A percentile compares a stretch with the other conserved stretches of the same genome.
Evolutionary conservation across 2,113 vertebrate genomes (phyloP).

Genomic region (Oreochromis niloticus): DNA sequence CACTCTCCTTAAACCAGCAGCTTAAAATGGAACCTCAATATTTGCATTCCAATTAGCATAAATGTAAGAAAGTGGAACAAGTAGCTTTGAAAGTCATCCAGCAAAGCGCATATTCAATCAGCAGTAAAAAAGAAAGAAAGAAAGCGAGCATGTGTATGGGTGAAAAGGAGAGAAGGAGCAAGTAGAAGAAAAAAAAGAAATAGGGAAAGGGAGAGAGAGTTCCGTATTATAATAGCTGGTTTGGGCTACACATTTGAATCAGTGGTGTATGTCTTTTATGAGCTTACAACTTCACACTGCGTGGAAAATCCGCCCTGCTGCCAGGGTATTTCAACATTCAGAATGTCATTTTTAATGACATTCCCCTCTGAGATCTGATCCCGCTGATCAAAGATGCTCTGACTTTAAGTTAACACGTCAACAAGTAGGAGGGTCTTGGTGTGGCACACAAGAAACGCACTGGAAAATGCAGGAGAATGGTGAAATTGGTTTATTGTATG

Average conservation of each 20-base stretch:
- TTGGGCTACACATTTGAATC: constrained; percentile 56
- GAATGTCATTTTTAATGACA: constrained; percentile 73
- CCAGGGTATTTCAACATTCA: constrained; percentile 49
- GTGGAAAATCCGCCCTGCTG: constrained; percentile 66
- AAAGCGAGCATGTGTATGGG: not conserved
- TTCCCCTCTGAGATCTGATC: constrained; percentile 55
- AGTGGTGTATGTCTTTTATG: constrained; percentile 69
- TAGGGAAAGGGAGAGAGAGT: not conserved
- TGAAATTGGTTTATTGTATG: not conserved
- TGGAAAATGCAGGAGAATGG: not conserved
- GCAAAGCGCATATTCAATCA: constrained; percentile 56
- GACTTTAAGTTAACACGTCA: constrained; percentile 56
- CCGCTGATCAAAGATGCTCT: constrained; percentile 65
- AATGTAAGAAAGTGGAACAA: constrained; percentile 72
- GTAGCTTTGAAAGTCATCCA: constrained; percentile 73
- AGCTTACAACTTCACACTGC: constrained; percentile 70
- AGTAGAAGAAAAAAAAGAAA: not conserved
- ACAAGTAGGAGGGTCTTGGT: constrained; percentile 31
- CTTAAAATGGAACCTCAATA: constrained; percentile 65
- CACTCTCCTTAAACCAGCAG: constrained; percentile 51
- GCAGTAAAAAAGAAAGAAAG: not conserved
- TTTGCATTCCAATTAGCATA: constrained; percentile 76
- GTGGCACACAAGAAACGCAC: not conserved
- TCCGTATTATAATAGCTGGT: constrained; percentile 51
- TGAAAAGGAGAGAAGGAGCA: constrained; percentile 2